Percentiles rank a stretch among this genome's conserved stretches.
phyloP scores from a whole-genome alignment of 1,140 invertebrate genomes.

The Euwallacea similis region DNA sequence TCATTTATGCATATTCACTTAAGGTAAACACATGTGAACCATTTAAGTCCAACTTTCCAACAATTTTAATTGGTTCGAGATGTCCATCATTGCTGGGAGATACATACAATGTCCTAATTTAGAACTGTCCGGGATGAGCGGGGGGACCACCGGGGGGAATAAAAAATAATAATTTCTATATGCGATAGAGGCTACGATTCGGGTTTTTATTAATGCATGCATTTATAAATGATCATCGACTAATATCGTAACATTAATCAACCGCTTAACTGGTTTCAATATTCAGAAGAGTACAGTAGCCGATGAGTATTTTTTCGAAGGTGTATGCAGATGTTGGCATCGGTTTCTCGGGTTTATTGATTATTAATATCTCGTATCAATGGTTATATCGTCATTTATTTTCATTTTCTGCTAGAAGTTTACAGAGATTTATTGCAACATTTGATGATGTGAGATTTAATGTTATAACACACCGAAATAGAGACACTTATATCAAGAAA shows the following conservation, averaged over 20 bases:
- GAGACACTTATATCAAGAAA: too few species aligned
- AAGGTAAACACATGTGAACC: not conserved
- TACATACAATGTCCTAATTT: constrained; percentile 5
- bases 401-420: too few species aligned
- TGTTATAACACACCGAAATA: too few species aligned
- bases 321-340: not conserved
- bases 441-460: too few species aligned
- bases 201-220: constrained; percentile 25
- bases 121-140: constrained; percentile 1
- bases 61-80: not conserved
- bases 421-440: too few species aligned
- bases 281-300: constrained; percentile 22
- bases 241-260: constrained; percentile 34
- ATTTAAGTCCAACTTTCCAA: not conserved
- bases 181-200: not conserved
- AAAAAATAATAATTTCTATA: constrained; percentile 9
- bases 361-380: too few species aligned
- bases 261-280: constrained; percentile 29
- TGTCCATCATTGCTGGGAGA: not conserved
- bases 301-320: constrained; percentile 9
- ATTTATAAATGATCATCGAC: constrained; percentile 32
- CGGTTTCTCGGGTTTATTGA: constrained; percentile 3
- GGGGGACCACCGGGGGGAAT: not conserved
- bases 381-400: too few species aligned
- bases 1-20: not conserved